phyloP scores from a whole-genome alignment of 1,140 invertebrate species.

The Episyrphus balteatus region DNA sequence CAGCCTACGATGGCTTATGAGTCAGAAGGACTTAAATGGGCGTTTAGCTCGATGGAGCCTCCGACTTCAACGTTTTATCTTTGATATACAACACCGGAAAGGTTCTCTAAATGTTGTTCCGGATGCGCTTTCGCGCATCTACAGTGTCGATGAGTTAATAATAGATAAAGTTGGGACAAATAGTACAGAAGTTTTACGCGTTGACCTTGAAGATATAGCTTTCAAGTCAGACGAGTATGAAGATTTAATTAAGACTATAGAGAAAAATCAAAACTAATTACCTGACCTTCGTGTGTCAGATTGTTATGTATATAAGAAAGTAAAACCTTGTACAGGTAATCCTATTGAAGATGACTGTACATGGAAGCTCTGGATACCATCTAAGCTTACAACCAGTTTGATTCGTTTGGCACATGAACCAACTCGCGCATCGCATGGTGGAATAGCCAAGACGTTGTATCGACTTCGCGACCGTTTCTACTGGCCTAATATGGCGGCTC shows the following conservation, averaged over 20 bases:
- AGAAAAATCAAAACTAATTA: background rate
- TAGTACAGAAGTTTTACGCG: too few species aligned
- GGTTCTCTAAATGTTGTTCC: slow-evolving; percentile 15
- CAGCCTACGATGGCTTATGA: slow-evolving; percentile 10
- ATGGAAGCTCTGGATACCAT: background rate
- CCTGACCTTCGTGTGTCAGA: background rate
- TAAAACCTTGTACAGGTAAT: background rate
- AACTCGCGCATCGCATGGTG: background rate
- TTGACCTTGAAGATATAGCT: background rate
- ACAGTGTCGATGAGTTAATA: background rate
- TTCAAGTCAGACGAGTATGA: background rate
- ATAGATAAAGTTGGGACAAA: too few species aligned
- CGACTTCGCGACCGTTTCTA: too few species aligned
- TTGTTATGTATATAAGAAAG: background rate
- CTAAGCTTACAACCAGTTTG: background rate
- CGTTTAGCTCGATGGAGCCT: too few species aligned
- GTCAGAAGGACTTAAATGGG: too few species aligned
- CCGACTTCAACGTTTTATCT: too few species aligned
- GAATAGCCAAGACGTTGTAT: too few species aligned
- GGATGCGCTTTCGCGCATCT: background rate
- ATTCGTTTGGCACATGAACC: background rate
- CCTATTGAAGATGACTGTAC: background rate
- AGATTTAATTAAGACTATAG: slow-evolving; percentile 5
- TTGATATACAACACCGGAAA: slow-evolving; percentile 20
- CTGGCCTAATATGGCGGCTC: too few species aligned